Conservation (phyloP, 2,113 vertebrate genomes). For the Anolis sagrei region DNA sequence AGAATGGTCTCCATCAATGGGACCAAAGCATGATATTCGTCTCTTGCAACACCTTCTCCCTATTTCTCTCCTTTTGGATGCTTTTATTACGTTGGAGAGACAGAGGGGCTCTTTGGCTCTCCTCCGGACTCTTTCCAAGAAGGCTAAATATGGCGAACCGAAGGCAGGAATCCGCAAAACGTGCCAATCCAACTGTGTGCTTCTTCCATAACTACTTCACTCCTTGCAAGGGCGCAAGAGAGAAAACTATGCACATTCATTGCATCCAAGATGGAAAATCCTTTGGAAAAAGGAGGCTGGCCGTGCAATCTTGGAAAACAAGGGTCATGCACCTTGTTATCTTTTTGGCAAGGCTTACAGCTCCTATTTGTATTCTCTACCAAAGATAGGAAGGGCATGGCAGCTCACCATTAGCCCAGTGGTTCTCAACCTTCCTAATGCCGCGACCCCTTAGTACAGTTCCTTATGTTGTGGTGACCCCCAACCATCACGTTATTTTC, state of each 20-base stretch:
- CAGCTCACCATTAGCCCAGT: too few relatives aligned
- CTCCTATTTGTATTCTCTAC: too few relatives aligned
- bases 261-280: not conserved
- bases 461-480: too few relatives aligned
- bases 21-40: not conserved
- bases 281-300: not conserved
- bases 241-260: not conserved
- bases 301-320: too few relatives aligned
- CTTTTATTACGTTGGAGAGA: not conserved
- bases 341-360: too few relatives aligned
- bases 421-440: too few relatives aligned
- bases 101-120: too few relatives aligned
- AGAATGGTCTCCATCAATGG: not conserved
- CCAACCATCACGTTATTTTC: too few relatives aligned
- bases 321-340: too few relatives aligned
- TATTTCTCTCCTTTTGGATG: not conserved
- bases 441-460: too few relatives aligned
- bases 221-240: not conserved
- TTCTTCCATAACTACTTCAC: not conserved
- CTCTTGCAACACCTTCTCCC: too few relatives aligned
- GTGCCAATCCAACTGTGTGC: not conserved
- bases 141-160: conserved; percentile 26
- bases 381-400: too few relatives aligned
- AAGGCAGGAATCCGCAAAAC: not conserved
- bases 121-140: not conserved